Base-by-base conservation (phyloP, 2,113 vertebrate species). In the Solenodon paradoxus region DNA sequence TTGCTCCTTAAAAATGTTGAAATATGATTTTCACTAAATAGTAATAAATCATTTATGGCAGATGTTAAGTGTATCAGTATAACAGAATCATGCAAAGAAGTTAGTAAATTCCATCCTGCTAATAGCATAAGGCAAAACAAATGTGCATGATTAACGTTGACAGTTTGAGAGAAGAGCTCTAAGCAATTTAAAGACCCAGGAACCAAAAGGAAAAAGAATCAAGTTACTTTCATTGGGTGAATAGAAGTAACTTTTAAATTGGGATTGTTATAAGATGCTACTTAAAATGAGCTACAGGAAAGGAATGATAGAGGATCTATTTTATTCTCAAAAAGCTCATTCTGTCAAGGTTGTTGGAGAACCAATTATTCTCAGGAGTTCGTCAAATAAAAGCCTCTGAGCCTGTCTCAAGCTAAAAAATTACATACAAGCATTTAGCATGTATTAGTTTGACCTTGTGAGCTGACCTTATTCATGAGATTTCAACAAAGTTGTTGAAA, bases 341-440 rank as follows among this genome's bases (percentile, higher is more conserved):
- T 51, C 16, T 89, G 20, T 92, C 91, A 97, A 96, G 75, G 89
- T 94, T 40, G 83, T 92, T 92, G 90, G 35, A 38, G 38, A 84
- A 66, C 94, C 92, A 63, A 97, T 95, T 97, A 95, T 97, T 97
- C 35, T 92, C 84, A 47, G 90, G 63, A 92, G 6, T 53, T 92
- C 9, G 24, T 92, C 96, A 97, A 94, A 91, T 55, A 93, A 92
- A 97, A 88, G 86, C 81, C 49, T 78, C 16, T 2, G 4, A 69
- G 42, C 38, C 92, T 78, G 40, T 38, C 75, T 95, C 90, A 32
- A 93, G 64, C 72, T 87, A 55, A 97, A 98, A 97, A 80, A 90
- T 81, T 49, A 97, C 94, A 97, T 97, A 97, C 96, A 97, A 96
- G 57, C 53, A 96, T 96, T 97, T 97, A 97, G 96, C 96, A 95